A percentile compares a stretch with the other conserved stretches of the same genome.
Conservation (phyloP, 35 echinoderm and acorn worm species). For the Apostichopus japonicus region DNA sequence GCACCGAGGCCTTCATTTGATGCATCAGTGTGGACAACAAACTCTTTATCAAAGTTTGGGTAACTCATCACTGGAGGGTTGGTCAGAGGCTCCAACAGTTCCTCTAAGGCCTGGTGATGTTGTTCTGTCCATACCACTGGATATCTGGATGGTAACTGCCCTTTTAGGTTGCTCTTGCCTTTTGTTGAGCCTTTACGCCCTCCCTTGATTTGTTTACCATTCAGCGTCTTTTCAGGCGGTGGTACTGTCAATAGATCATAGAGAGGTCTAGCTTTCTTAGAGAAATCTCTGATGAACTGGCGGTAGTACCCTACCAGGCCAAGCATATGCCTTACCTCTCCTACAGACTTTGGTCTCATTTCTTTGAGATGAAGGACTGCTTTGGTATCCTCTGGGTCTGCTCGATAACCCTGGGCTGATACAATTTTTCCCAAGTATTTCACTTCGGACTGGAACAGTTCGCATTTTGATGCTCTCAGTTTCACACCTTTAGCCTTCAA, state of each 20-base stretch:
- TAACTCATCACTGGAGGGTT: constrained; percentile 25
- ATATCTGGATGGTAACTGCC: too few species aligned
- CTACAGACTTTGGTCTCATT: background rate
- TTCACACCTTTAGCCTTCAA: too few species aligned
- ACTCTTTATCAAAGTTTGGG: background rate
- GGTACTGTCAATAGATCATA: background rate
- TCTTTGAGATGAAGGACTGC: constrained; percentile 24
- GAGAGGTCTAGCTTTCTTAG: constrained; percentile 10
- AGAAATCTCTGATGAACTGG: constrained; percentile 27
- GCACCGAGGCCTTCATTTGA: constrained; percentile 20
- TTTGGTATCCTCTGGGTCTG: too few species aligned
- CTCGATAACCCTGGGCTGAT: too few species aligned
- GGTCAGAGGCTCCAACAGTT: background rate
- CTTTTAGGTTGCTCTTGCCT: too few species aligned
- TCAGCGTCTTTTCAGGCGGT: too few species aligned
- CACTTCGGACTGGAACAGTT: constrained; percentile 30
- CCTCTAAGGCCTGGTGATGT: constrained; percentile 30
- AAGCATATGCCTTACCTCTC: too few species aligned
- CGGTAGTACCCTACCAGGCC: constrained; percentile 47
- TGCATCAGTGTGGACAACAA: constrained; percentile 51
- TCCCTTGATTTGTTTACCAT: too few species aligned
- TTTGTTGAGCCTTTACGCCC: too few species aligned
- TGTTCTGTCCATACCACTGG: constrained; percentile 4
- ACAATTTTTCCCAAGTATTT: constrained; percentile 24
- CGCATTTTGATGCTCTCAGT: constrained; percentile 23